Evolutionary conservation across 2,888 invertebrate species (phyloP).

Genomic region (Choreutis nemorana): DNA sequence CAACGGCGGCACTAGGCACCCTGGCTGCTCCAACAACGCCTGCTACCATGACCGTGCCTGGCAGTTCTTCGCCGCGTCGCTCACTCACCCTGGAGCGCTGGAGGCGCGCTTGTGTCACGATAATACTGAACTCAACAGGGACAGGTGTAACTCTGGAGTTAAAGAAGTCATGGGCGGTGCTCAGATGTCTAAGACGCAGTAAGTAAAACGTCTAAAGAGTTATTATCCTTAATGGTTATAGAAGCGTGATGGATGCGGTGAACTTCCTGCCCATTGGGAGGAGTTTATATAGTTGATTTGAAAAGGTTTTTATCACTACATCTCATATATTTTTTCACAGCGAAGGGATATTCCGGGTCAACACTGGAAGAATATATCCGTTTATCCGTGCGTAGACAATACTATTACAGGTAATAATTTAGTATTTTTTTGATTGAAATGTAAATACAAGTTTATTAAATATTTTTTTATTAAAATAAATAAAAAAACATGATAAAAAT

Average conservation of each 20-base stretch:
- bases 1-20: constrained; percentile 80
- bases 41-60: constrained; percentile 35
- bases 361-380: constrained; percentile 26
- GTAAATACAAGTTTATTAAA: too few species aligned
- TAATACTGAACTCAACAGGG: neutral
- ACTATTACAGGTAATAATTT: too few species aligned
- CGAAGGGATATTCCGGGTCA: constrained; percentile 27
- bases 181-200: constrained; percentile 23
- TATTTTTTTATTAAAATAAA: too few species aligned
- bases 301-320: constrained; percentile 4
- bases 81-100: constrained; percentile 15
- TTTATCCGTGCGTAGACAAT: too few species aligned
- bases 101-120: constrained; percentile 26
- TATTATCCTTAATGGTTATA: constrained; percentile 3
- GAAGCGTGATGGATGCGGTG: constrained; percentile 2
- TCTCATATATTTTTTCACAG: constrained; percentile 20
- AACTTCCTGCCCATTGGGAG: too few species aligned
- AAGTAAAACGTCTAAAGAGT: too few species aligned
- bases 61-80: constrained; percentile 26
- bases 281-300: too few species aligned
- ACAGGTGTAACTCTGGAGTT: neutral
- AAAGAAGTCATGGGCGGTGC: constrained; percentile 25
- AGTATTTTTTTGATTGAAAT: too few species aligned
- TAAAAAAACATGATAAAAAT: too few species aligned
- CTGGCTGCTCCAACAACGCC: constrained; percentile 28